phyloP scores from a whole-genome alignment of 92 coral and sea anemone species.

The Phenganax marumi region DNA sequence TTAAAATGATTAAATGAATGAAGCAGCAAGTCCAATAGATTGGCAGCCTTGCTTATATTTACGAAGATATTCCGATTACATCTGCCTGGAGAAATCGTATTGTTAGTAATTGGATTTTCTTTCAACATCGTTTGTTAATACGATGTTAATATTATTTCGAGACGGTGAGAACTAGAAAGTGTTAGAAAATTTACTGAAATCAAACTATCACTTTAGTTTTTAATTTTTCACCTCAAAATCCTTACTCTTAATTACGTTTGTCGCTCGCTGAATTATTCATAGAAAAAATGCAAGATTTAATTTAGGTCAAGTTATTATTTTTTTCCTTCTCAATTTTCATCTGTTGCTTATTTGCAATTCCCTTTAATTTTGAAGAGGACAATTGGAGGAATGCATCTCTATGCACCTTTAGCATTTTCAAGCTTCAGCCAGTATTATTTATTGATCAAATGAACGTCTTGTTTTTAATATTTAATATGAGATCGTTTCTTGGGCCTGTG shows the following conservation, averaged over 20 bases:
- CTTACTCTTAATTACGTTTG: constrained; percentile 19
- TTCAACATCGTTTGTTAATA: background rate
- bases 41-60: background rate
- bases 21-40: constrained; percentile 5
- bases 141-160: background rate
- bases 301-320: constrained; percentile 26
- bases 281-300: constrained; percentile 13
- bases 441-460: constrained; percentile 15
- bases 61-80: constrained; percentile 7
- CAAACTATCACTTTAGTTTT: constrained; percentile 1
- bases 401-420: constrained; percentile 3
- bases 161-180: background rate
- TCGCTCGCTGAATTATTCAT: constrained; percentile 26
- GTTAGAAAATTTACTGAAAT: background rate
- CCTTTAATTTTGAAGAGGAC: background rate
- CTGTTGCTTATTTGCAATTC: background rate
- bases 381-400: constrained; percentile 2
- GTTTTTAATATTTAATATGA: constrained; percentile 42
- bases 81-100: background rate
- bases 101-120: background rate
- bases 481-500: constrained; percentile 4
- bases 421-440: constrained; percentile 4
- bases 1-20: background rate
- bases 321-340: constrained; percentile 11
- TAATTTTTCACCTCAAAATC: constrained; percentile 15